Base-by-base conservation (phyloP, 2,888 invertebrate genomes). In the Acholoe squamosa region DNA sequence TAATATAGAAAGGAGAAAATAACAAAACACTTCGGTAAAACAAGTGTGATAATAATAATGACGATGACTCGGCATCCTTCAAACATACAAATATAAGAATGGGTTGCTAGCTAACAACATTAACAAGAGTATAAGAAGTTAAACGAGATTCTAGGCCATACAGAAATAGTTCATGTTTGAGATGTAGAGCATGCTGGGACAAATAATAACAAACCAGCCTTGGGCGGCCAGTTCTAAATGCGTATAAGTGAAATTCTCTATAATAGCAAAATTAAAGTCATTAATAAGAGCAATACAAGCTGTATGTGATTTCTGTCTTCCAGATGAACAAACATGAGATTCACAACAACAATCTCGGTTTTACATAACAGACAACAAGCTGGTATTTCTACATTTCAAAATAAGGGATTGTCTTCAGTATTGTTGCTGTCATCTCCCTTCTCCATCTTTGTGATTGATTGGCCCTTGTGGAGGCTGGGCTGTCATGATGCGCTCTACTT, bases 61-160 rank as follows among this genome's bases (percentile, higher is more conserved):
- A 80, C 22, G 19, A 80, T 80, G 25, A 80, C 43, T 80, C 80
- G 34, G 43, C 80, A 34, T 80, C 80, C 33, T 80, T 43, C 80
- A 80, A 80, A 80, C 34, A 43, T 80, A 80, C 80, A 80, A 80
- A 80, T 80, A 80, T 80, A 34, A 80, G 33, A 80, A 80, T 19
- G 34, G 43, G 80, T n/a, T 80, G 80, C 80, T 80, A 80, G 22
- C 80, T 34, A 80, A 80, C 80, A 80, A 80, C 80, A 80, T 16
- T 80, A 80, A 80, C 34, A 80, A 34, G 34, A 43, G n/a, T 61
- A 14, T n/a, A 14, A n/a, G 61, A 19, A 61, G 61, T n/a, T 61
- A 61, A 80, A 80, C 80, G 34, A 80, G 80, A 80, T 80, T 33
- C 43, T 80, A 34, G 80, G 80, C 80, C 80, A 22, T 80, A 33